Evolutionary conservation across 2,888 invertebrate species (phyloP).

Genomic region (Globia sparganii): DNA sequence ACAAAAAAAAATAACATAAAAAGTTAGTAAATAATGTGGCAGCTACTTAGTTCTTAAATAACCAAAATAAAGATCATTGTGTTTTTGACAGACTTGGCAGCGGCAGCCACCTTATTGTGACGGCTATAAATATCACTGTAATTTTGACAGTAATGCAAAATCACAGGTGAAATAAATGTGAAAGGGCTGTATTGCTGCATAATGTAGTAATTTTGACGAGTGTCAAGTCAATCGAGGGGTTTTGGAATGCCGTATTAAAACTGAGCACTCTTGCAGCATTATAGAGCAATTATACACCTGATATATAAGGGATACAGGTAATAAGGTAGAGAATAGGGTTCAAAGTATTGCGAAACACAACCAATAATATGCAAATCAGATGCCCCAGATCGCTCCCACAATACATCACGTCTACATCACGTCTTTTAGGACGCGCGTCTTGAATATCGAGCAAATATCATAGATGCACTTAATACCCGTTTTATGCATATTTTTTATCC

Average conservation of each 20-base stretch:
- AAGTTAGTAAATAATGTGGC: not conserved
- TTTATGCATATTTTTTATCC: constrained; percentile 5
- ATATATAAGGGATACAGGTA: not conserved
- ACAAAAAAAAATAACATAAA: not conserved
- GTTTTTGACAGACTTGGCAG: no score
- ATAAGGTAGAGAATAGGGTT: not conserved
- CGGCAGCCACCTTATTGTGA: not conserved
- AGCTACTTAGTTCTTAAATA: not conserved
- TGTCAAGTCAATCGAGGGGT: not conserved
- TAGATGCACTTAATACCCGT: constrained; percentile 9
- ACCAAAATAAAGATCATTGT: not conserved
- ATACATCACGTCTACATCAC: constrained; percentile 35
- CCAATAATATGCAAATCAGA: constrained; percentile 46
- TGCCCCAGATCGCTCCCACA: not conserved
- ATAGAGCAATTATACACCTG: not conserved
- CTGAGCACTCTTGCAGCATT: not conserved
- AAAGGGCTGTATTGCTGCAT: not conserved
- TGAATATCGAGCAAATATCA: constrained; percentile 25
- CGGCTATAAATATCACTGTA: not conserved
- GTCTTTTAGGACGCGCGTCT: not conserved
- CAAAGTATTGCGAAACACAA: constrained; percentile 20
- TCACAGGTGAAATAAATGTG: not conserved
- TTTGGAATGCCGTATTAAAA: not conserved
- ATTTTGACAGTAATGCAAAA: not conserved
- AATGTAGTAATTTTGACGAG: not conserved